Evolutionary conservation across 2,797 vertebrate species (phyloP).

Genomic region (Merluccius polli): DNA sequence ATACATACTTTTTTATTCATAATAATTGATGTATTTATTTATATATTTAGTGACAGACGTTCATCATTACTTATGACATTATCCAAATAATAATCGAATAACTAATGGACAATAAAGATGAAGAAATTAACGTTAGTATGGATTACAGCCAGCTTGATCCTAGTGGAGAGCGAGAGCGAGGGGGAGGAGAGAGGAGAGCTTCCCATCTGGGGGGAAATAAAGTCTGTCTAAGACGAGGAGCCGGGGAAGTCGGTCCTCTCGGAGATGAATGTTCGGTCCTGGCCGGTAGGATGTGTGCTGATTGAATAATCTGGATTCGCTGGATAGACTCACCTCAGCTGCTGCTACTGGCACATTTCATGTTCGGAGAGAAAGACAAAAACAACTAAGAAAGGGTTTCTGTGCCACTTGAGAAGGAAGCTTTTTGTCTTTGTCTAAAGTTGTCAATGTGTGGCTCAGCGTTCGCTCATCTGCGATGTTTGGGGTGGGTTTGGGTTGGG

Average conservation of each 20-base stretch:
- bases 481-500: not conserved
- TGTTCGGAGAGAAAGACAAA: not conserved
- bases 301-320: conserved; percentile 1
- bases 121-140: not conserved
- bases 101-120: not conserved
- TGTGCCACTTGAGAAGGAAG: not conserved
- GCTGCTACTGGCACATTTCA: not conserved
- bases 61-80: not conserved
- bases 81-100: not conserved
- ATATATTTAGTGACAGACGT: not conserved
- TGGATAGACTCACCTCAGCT: conserved; percentile 3
- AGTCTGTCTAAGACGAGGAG: not conserved
- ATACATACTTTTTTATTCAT: not conserved
- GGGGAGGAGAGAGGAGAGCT: not conserved
- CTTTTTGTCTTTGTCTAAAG: not conserved
- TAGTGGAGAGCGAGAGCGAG: not conserved
- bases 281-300: not conserved
- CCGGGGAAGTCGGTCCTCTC: not conserved
- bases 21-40: not conserved
- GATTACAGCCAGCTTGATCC: not conserved
- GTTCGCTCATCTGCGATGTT: not conserved
- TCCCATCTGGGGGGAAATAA: not conserved
- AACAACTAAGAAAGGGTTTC: not conserved
- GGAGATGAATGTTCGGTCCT: not conserved
- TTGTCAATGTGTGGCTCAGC: not conserved